Evolutionary conservation across 2,797 vertebrate genomes (phyloP).

Genomic region (Ataeniobius toweri): DNA sequence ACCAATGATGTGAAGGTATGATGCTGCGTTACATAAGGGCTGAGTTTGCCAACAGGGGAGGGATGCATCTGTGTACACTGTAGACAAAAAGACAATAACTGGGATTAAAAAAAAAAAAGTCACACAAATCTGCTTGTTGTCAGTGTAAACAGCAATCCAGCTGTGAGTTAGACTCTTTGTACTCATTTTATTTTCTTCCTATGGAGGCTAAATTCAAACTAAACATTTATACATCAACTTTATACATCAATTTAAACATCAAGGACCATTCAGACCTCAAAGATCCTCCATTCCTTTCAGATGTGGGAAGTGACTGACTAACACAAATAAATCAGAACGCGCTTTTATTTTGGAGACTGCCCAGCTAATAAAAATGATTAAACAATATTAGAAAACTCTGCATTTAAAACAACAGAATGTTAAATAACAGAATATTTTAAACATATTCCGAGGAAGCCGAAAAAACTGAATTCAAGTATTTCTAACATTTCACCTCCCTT

Average conservation of each 20-base stretch:
- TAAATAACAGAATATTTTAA: not conserved
- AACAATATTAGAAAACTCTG: no score
- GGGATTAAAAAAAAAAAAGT: conserved; percentile 3
- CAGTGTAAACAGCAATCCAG: not conserved
- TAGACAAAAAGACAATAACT: conserved; percentile 5
- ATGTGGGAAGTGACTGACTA: not conserved
- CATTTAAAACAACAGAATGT: no score
- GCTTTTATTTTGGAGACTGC: not conserved
- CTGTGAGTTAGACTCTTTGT: not conserved
- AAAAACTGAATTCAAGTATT: not conserved
- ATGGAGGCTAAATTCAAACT: not conserved
- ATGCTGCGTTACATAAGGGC: conserved; percentile 52
- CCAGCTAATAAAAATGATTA: not conserved
- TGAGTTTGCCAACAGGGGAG: conserved; percentile 1
- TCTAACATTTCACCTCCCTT: not conserved
- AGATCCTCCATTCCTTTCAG: not conserved
- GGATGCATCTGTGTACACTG: conserved; percentile 7
- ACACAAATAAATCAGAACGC: not conserved
- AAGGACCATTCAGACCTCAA: conserved; percentile 1
- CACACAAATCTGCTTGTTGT: conserved; percentile 8
- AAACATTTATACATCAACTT: not conserved
- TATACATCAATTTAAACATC: not conserved
- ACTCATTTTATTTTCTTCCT: not conserved
- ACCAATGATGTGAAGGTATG: conserved; percentile 62
- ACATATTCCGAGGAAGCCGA: not conserved